These are phyloP conservation scores for Drosophila nikananu DNA, from an alignment of 1,140 invertebrate species.

Conservation along the genomic window DNA sequence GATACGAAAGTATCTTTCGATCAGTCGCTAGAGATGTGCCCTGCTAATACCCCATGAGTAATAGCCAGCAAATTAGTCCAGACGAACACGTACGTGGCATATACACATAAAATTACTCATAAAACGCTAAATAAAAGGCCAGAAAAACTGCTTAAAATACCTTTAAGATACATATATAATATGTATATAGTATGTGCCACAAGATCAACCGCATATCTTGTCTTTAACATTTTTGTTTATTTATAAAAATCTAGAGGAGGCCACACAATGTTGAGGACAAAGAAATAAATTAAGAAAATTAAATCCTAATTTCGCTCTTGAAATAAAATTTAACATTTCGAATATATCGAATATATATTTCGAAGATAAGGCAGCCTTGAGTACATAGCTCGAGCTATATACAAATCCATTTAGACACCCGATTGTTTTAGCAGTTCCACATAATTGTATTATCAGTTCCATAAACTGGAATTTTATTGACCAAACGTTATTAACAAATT, in stretches of 20 bases:
- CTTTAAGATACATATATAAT: slow-evolving; percentile 5
- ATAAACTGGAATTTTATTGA: slow-evolving; percentile 53
- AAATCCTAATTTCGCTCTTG: slow-evolving; percentile 6
- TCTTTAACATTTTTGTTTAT: slow-evolving; percentile 30
- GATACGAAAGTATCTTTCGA: slow-evolving; percentile 12
- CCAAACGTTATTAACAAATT: slow-evolving; percentile 55
- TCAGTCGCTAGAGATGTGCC: slow-evolving; percentile 15
- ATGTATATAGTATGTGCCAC: slow-evolving; percentile 4
- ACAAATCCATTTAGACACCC: slow-evolving; percentile 9
- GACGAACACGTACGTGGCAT: slow-evolving; percentile 22
- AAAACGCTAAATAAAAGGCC: slow-evolving; percentile 15
- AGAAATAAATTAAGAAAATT: slow-evolving; percentile 54
- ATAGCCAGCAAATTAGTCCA: slow-evolving; percentile 37
- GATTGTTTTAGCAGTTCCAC: slow-evolving; percentile 31
- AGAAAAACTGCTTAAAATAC: slow-evolving; percentile 25
- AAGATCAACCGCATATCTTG: slow-evolving; percentile 10
- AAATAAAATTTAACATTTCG: slow-evolving; percentile 7
- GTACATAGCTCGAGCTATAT: neutral
- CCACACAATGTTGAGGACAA: slow-evolving; percentile 50
- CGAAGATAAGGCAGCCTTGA: slow-evolving; percentile 10
- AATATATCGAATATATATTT: neutral
- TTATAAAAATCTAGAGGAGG: slow-evolving; percentile 27
- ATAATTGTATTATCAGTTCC: slow-evolving; percentile 50
- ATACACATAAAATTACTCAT: slow-evolving; percentile 44
- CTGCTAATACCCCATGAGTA: slow-evolving; percentile 42